Conservation (phyloP, 1,140 invertebrate genomes). For the Dendrolimus punctatus region DNA sequence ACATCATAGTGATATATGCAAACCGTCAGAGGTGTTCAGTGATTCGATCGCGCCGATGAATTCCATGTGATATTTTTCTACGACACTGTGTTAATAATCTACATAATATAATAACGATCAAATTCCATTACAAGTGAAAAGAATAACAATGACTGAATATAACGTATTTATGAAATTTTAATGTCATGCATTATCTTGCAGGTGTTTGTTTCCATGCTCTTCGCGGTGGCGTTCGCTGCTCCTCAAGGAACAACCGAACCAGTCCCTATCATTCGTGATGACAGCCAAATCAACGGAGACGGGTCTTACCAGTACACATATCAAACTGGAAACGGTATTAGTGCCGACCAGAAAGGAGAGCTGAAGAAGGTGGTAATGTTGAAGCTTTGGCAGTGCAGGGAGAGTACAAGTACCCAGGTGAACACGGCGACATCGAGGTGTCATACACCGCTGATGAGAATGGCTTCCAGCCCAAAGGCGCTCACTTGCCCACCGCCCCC, state of each 20-base stretch:
- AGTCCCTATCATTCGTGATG: conserved; percentile 56
- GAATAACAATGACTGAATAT: too few species aligned
- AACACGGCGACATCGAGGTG: conserved; percentile 76
- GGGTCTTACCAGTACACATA: conserved; percentile 61
- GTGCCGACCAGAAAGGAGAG: conserved; percentile 78
- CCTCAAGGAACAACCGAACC: conserved; percentile 47
- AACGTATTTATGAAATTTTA: too few species aligned
- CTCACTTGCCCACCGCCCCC: conserved; percentile 77
- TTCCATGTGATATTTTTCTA: too few species aligned
- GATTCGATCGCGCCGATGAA: background rate
- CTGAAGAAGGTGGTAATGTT: conserved; percentile 74
- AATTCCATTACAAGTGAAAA: too few species aligned
- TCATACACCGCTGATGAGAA: conserved; percentile 85
- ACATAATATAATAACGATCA: too few species aligned
- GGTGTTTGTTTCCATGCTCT: conserved; percentile 47
- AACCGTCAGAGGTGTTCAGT: background rate
- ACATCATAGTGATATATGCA: too few species aligned
- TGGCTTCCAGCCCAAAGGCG: conserved; percentile 77
- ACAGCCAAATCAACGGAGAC: conserved; percentile 59
- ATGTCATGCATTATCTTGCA: conserved; percentile 23
- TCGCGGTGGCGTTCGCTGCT: conserved; percentile 41
- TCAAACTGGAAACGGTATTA: conserved; percentile 82
- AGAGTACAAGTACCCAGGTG: conserved; percentile 77
- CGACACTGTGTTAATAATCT: too few species aligned
- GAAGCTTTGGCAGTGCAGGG: conserved; percentile 75